These are phyloP conservation scores for Callocephalon fimbriatum DNA, from an alignment of 2,113 vertebrate genomes.

Conservation along the genomic window DNA sequence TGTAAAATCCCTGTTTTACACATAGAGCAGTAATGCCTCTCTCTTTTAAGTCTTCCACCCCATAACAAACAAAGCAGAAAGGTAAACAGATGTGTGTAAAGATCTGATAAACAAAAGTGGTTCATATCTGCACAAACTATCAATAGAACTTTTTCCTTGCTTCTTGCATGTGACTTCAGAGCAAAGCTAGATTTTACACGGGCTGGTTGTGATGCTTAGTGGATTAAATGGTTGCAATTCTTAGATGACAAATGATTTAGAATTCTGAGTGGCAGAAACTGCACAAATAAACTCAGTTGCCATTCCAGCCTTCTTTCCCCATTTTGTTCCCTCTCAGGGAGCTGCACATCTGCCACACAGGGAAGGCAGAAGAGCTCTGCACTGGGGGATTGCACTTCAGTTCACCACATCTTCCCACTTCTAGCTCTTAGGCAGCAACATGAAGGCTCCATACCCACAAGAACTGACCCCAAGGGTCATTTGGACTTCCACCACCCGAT, in stretches of 20 bases:
- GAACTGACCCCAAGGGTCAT: neutral
- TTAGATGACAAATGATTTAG: neutral
- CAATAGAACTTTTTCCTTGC: neutral
- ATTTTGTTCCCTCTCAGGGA: neutral
- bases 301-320: neutral
- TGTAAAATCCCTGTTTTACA: neutral
- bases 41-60: neutral
- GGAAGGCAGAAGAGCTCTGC: neutral
- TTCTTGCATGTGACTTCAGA: neutral
- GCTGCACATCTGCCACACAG: neutral
- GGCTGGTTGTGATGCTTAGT: neutral
- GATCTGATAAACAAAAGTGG: neutral
- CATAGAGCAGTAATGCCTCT: neutral
- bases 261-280: neutral
- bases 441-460: neutral
- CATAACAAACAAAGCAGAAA: neutral
- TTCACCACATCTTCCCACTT: neutral
- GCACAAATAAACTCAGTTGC: neutral
- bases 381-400: fast-evolving
- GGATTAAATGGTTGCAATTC: neutral
- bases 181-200: neutral
- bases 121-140: neutral
- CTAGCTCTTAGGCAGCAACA: neutral
- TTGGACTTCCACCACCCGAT: neutral
- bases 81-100: neutral